Percentiles rank a stretch among this genome's conserved stretches.
Evolutionary conservation across 2,113 vertebrate genomes (phyloP).

Genomic region (Rousettus leschenaultii): DNA sequence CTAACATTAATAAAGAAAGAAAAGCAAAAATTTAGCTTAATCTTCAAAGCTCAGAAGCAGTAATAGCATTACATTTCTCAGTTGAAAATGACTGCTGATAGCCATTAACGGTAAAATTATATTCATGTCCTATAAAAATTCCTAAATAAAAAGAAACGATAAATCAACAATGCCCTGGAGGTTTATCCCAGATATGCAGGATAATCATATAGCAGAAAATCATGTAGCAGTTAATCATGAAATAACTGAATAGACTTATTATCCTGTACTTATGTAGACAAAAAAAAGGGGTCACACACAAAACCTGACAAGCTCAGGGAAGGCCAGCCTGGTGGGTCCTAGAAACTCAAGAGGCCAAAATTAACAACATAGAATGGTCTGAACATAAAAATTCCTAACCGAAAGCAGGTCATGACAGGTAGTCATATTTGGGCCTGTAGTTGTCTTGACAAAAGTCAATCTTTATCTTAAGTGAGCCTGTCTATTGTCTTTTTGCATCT

Average conservation of each 20-base stretch:
- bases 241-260: not conserved
- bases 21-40: not conserved
- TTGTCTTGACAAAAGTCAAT: no score
- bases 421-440: no score
- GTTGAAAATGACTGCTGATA: not conserved
- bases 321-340: no score
- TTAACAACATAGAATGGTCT: no score
- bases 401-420: no score
- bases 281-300: no score
- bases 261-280: no score
- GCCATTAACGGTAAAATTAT: not conserved
- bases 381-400: no score
- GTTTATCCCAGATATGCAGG: not conserved
- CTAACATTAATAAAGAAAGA: not conserved
- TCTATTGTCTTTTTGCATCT: no score
- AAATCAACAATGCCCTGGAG: not conserved
- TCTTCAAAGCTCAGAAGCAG: not conserved
- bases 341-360: no score
- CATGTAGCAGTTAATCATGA: not conserved
- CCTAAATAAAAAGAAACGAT: not conserved
- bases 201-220: not conserved
- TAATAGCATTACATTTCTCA: not conserved
- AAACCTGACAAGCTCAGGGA: no score
- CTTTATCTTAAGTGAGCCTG: no score
- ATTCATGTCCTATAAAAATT: not conserved